Evolutionary conservation across 2,113 vertebrate species (phyloP), one percentile per base, ranked within the genome.

Genomic region (Sinocyclocheilus rhinocerous): DNA sequence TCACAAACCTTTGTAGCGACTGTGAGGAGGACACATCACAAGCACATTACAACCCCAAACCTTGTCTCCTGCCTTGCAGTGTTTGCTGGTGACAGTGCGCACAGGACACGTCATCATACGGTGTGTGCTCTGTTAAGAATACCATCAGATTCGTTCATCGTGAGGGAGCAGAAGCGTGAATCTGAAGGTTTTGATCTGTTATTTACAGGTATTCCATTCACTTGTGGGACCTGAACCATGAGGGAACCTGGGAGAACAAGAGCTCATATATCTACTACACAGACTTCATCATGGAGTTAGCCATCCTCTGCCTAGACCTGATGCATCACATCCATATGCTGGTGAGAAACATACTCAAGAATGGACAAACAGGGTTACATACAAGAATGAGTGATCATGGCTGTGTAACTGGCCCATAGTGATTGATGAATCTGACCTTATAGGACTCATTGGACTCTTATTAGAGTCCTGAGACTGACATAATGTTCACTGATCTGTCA

Each of bases 271-370:
- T 99, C 50, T 99, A 99, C 90, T 99, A 99, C 91, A 99, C 98
- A 0, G 98, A 99, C 92, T 99, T 99, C 91, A 89, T 97, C 89
- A 98, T 99, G 98, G 98, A 99, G 91, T 94, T 99, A 63, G 93
- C 94, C 6, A 95, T 99, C 90, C 94, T 99, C 78, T 97, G 96
- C 8, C 92, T 99, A 88, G 98, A 99, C 91, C 94, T 99, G 83
- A 96, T 97, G 95, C 98, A 99, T 91, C 98, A 99, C 80, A 99
- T 99, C 88, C 98, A 99, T 86, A 99, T 99, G 98, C 91, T 99
- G 96, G 98, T 99, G 92, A 90, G 95, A 89, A 90, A 84, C 36
- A 78, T 6, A 29, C 63, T 26, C 8, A 0, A n/a, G 9, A 61
- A 61, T 61, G 20, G 18, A n/a, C 59, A 63, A 63, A 16, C 6